Conservation (phyloP, 2,113 vertebrate species). For the Epinephelus fuscoguttatus region DNA sequence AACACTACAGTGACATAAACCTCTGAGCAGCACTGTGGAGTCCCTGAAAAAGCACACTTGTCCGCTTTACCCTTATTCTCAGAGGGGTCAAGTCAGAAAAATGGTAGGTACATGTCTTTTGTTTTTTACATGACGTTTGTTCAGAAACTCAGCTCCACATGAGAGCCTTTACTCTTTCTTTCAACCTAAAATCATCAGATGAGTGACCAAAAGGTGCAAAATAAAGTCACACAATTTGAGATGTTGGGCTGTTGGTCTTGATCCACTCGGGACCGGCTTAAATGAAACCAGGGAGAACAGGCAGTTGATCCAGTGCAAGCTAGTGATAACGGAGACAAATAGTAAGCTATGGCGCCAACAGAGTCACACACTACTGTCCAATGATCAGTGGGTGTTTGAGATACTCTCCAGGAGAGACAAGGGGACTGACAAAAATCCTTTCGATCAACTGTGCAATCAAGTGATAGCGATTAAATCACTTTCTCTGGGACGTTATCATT, state of each 20-base stretch:
- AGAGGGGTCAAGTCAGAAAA: background rate
- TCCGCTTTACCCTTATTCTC: slow-evolving; percentile 9
- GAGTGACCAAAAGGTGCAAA: slow-evolving; percentile 25
- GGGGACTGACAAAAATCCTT: slow-evolving; percentile 62
- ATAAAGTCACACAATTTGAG: slow-evolving; percentile 28
- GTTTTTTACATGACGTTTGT: background rate
- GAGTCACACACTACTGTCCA: slow-evolving; percentile 36
- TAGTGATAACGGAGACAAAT: slow-evolving; percentile 77
- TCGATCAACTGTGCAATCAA: slow-evolving; percentile 76
- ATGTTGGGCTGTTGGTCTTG: slow-evolving; percentile 26
- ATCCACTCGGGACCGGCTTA: slow-evolving; percentile 51
- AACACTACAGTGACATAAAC: slow-evolving; percentile 11
- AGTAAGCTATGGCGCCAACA: slow-evolving; percentile 19
- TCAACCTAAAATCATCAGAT: slow-evolving; percentile 26
- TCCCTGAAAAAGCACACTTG: slow-evolving; percentile 34
- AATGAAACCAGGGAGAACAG: slow-evolving; percentile 52
- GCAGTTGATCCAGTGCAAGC: slow-evolving; percentile 61
- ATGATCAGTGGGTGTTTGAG: slow-evolving; percentile 51
- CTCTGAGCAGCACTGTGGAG: slow-evolving; percentile 9
- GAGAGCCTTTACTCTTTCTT: slow-evolving; percentile 1
- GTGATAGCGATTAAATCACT: slow-evolving; percentile 78
- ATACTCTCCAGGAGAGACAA: slow-evolving; percentile 49
- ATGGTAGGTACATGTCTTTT: slow-evolving; percentile 6
- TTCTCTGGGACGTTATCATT: slow-evolving; percentile 62
- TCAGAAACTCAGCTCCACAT: slow-evolving; percentile 5